These are phyloP conservation scores for Holothuria scabra DNA, from an alignment of 53 echinoderm and acorn worm species.

Conservation along the genomic window DNA sequence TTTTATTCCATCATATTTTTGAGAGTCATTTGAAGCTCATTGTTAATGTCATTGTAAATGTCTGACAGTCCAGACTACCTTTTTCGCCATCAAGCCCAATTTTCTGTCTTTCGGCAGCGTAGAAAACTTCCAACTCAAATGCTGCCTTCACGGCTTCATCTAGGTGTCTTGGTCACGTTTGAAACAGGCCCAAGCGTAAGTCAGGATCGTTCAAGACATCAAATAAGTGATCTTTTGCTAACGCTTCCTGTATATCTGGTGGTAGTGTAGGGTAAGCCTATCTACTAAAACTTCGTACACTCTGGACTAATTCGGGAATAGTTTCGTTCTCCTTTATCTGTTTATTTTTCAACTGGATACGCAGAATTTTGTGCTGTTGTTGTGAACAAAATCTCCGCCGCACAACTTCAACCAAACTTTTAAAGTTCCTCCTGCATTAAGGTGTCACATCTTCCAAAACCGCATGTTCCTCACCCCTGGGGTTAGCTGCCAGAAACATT, in stretches of 20 bases:
- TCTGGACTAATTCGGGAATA: slow-evolving; percentile 49
- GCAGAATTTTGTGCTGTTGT: slow-evolving; percentile 43
- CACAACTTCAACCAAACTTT: slow-evolving; percentile 33
- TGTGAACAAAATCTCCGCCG: slow-evolving; percentile 41
- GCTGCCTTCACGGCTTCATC: slow-evolving; percentile 50
- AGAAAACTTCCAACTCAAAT: slow-evolving; percentile 46
- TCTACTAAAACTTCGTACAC: slow-evolving; percentile 18
- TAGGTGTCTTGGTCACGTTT: slow-evolving; percentile 33
- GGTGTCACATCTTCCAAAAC: slow-evolving; percentile 13
- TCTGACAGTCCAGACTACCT: neutral
- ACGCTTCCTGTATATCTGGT: slow-evolving; percentile 2
- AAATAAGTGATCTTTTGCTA: slow-evolving; percentile 55
- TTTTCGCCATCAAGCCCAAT: neutral
- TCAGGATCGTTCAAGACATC: slow-evolving; percentile 55
- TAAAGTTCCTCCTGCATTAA: neutral
- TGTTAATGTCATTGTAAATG: neutral
- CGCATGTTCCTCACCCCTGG: slow-evolving; percentile 31
- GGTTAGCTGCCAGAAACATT: slow-evolving; percentile 52
- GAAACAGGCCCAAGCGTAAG: slow-evolving; percentile 29
- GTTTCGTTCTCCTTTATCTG: slow-evolving; percentile 20
- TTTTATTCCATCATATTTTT: slow-evolving; percentile 22
- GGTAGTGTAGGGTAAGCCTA: slow-evolving; percentile 37
- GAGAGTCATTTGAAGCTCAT: neutral
- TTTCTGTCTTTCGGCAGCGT: neutral
- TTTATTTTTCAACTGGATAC: slow-evolving; percentile 43